Conservation (phyloP, 2,113 vertebrate genomes). For the Xiphophorus maculatus region DNA sequence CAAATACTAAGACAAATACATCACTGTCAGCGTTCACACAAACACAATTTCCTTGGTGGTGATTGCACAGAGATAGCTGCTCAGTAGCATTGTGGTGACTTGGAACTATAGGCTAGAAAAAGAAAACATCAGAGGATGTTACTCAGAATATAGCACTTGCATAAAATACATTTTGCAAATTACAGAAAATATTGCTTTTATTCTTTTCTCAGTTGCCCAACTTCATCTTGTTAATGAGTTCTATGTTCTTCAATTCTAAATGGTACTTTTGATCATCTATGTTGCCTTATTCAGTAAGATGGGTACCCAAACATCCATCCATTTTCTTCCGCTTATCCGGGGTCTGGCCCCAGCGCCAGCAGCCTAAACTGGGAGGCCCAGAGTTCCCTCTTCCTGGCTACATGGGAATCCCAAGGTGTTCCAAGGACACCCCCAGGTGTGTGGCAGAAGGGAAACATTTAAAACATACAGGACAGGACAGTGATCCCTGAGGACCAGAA, state of each 20-base stretch:
- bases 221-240: neutral
- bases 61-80: neutral
- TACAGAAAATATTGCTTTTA: neutral
- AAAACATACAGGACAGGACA: too few relatives aligned
- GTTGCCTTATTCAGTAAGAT: neutral
- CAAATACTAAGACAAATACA: constrained; percentile 37
- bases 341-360: too few relatives aligned
- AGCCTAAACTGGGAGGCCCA: too few relatives aligned
- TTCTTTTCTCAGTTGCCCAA: neutral
- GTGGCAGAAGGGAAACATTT: too few relatives aligned
- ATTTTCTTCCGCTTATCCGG: too few relatives aligned
- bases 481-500: too few relatives aligned
- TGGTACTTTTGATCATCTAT: neutral
- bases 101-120: neutral
- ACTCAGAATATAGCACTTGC: neutral
- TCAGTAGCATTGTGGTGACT: constrained; percentile 32
- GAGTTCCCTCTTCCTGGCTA: too few relatives aligned
- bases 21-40: constrained; percentile 5
- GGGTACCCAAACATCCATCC: too few relatives aligned
- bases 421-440: too few relatives aligned
- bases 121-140: too few relatives aligned
- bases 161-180: neutral
- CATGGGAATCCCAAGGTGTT: too few relatives aligned
- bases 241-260: neutral
- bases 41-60: constrained; percentile 4